These are phyloP conservation scores for Chironomus striatipennis DNA, from an alignment of 1,140 invertebrate genomes.

Conservation along the genomic window DNA sequence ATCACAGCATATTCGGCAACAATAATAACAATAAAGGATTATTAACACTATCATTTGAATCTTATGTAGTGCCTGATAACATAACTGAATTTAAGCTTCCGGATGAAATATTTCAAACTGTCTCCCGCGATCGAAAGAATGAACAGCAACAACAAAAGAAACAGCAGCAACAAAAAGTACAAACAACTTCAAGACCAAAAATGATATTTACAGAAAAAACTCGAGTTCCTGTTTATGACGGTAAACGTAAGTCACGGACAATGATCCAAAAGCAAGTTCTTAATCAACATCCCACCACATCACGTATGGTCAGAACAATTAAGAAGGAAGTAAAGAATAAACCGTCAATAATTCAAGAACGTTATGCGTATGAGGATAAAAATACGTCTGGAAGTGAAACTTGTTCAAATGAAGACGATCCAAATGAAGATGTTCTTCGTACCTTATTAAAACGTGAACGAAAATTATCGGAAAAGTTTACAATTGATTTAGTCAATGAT, in stretches of 20 bases:
- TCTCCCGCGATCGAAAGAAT: slow-evolving; percentile 32
- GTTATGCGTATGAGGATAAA: not conserved
- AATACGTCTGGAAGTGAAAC: not conserved
- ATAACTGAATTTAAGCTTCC: slow-evolving; percentile 26
- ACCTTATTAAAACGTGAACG: slow-evolving; percentile 28
- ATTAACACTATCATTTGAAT: slow-evolving; percentile 27
- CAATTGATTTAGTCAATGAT: slow-evolving; percentile 37
- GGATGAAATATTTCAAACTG: slow-evolving; percentile 33
- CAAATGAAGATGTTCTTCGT: slow-evolving; percentile 18
- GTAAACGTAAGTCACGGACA: slow-evolving; percentile 48
- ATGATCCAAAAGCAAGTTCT: slow-evolving; percentile 45
- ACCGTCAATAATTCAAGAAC: not conserved
- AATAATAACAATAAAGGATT: slow-evolving; percentile 37
- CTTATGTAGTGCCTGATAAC: slow-evolving; percentile 24
- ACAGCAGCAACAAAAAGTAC: slow-evolving; percentile 38
- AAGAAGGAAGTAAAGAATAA: slow-evolving; percentile 37
- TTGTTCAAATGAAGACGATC: slow-evolving; percentile 4
- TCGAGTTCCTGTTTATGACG: slow-evolving; percentile 45
- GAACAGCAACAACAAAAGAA: slow-evolving; percentile 37
- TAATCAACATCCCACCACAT: slow-evolving; percentile 40
- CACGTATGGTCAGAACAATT: slow-evolving; percentile 29
- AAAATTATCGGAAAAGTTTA: slow-evolving; percentile 32
- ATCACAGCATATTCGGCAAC: slow-evolving; percentile 24
- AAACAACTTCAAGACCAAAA: slow-evolving; percentile 46
- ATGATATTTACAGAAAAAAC: slow-evolving; percentile 67